Evolutionary conservation across 2,113 vertebrate species (phyloP).

Genomic region (Anolis sagrei): DNA sequence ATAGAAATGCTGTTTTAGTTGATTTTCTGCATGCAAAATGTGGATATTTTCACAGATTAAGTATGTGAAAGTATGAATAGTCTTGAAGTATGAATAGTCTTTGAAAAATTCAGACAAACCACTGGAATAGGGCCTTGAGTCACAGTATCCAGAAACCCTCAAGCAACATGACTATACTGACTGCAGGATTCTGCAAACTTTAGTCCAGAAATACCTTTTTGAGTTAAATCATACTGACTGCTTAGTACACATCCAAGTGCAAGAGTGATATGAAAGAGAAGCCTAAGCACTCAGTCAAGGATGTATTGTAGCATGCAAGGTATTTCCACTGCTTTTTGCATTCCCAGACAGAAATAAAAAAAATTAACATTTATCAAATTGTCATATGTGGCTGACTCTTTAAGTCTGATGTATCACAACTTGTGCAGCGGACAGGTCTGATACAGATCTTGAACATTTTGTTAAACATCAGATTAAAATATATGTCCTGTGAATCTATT

Average conservation of each 20-base stretch:
- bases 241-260: not conserved
- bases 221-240: not conserved
- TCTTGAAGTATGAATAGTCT: too few species aligned
- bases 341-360: not conserved
- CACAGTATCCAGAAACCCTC: not conserved
- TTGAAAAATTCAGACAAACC: too few species aligned
- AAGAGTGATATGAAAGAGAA: not conserved
- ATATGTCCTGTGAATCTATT: not conserved
- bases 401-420: not conserved
- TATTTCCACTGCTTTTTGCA: not conserved
- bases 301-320: not conserved
- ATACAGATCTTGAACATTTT: not conserved
- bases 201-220: too few species aligned
- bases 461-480: not conserved
- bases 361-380: not conserved
- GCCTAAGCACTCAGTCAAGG: not conserved
- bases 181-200: not conserved
- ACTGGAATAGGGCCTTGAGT: not conserved
- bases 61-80: too few species aligned
- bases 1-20: too few species aligned
- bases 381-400: not conserved
- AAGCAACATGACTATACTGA: not conserved
- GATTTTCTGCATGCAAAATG: too few species aligned
- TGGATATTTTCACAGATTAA: too few species aligned
- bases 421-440: not conserved